Base-by-base conservation (phyloP, 2,888 invertebrate species). In the Athalia circularis region DNA sequence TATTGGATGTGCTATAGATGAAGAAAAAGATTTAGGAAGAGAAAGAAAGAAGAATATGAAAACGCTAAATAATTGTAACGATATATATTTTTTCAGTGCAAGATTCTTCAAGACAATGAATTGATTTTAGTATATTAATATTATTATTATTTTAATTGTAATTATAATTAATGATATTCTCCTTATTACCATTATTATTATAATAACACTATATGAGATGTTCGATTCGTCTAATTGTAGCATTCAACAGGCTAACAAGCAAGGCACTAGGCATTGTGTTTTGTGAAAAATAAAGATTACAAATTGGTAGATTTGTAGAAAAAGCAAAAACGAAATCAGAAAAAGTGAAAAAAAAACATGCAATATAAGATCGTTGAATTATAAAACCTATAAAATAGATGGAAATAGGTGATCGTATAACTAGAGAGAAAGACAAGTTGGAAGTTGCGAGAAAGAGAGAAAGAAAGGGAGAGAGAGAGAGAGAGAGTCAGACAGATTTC, bases 281-380 rank as follows among this genome's bases (percentile, higher is more conserved):
- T 82, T 75, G 83, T 82, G 80, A 82, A 50, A 54, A 54, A 50
- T 68, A 68, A 50, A 68, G 47, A 85, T 83, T 84, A 85, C 82
- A 86, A 88, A 85, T 85, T 82, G 84, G 83, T 85, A 84, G 84
- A 86, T 85, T 86, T 85, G 83, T 88, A 86, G 85, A 29, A 65
- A 67, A 74, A 68, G 62, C 75, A 43, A 11, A 54, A 70, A 52
- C n/a, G 77, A 79, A 80, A 50, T 64, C 78, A 80, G 61, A 81
- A 79, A 79, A 80, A 82, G 79, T 83, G 82, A 81, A 84, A 82
- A 81, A 45, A 5, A 61, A 61, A 54, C 5, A 52, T 7, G 45
- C 13, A 76, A 29, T 29, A 29, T 29, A 8, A 54, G 13, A 65
- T 77, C n/a, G 52, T 57, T 77, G 65, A 29, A 65, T 47, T 7